These are phyloP conservation scores for Gorsachius magnificus DNA, from an alignment of 2,797 vertebrate species.

Conservation along the genomic window DNA sequence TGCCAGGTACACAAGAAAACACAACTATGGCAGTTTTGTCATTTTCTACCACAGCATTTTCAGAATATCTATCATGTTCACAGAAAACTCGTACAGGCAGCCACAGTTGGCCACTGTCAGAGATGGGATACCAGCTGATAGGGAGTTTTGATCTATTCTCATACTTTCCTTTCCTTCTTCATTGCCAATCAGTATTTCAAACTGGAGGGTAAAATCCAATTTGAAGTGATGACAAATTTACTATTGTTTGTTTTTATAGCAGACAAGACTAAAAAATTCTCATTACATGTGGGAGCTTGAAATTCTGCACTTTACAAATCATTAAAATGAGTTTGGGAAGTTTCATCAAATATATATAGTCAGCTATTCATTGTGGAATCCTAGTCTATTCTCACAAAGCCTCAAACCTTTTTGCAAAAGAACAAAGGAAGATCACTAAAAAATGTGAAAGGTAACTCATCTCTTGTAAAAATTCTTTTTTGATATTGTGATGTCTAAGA, in stretches of 20 bases:
- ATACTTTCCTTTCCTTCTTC: background rate
- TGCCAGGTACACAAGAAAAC: background rate
- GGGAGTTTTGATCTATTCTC: background rate
- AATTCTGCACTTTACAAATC: background rate
- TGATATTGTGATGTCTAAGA: background rate
- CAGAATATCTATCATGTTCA: background rate
- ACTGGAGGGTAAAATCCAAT: background rate
- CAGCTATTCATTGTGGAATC: background rate
- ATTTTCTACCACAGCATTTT: background rate
- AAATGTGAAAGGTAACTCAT: background rate
- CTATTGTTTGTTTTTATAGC: background rate
- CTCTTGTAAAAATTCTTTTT: background rate
- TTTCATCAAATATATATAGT: background rate
- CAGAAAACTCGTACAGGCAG: background rate
- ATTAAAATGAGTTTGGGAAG: background rate
- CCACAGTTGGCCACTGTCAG: background rate
- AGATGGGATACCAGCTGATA: background rate
- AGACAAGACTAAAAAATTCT: background rate
- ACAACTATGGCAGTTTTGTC: background rate
- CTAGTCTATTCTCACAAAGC: background rate
- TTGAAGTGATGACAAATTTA: background rate
- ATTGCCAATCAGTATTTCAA: background rate
- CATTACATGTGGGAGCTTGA: rapidly evolving
- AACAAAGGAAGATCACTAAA: background rate
- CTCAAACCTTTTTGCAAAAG: background rate